Evolutionary conservation across 1,140 invertebrate genomes (phyloP), one percentile per base, ranked within the genome.

Genomic region (Leptonema lineaticorne): DNA sequence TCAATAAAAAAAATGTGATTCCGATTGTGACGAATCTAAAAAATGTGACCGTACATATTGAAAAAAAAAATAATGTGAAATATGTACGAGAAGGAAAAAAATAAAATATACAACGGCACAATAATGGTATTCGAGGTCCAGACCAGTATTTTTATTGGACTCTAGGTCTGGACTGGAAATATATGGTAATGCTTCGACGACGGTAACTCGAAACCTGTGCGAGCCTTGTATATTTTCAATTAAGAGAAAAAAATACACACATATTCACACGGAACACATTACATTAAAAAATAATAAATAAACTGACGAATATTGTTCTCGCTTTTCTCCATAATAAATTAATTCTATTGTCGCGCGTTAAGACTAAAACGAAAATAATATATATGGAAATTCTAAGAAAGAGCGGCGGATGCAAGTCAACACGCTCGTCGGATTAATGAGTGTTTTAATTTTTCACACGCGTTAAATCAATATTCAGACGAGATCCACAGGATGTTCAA

Each of bases 131-230:
- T 24, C 20, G 50, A 26, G 9, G 20, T 16, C 37, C 37, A 57
- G 58, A 58, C 29, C 22, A 64, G 58, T 65, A 64, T 64, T 69
- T 69, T 64, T 69, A 64, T 69, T 69, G 26, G 30, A 27, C 59
- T 48, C 68, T 69, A 68, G 59, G 11, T 22, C 1, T 22, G n/a
- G 37, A 24, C 24, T 16, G 22, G 63, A 69, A 29, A 57, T 63
- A 63, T 63, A 69, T 69, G 30, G 56, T 57, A 60, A 41, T 53
- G 48, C 63, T 58, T 59, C n/a, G n/a, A 67, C 24, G 14, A 14
- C 14, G 9, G 50, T 26, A 53, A 53, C 20, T 53, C 50, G 50
- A 53, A 9, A 53, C 50, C 9, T 41, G 37, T 41, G 37, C 16
- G 2, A 11, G 37, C 9, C 37, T 53, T 26, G 9, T 26, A 53